These are phyloP conservation scores for Lasioglossum zephyrum DNA, from an alignment of 2,888 invertebrate genomes.

Conservation along the genomic window DNA sequence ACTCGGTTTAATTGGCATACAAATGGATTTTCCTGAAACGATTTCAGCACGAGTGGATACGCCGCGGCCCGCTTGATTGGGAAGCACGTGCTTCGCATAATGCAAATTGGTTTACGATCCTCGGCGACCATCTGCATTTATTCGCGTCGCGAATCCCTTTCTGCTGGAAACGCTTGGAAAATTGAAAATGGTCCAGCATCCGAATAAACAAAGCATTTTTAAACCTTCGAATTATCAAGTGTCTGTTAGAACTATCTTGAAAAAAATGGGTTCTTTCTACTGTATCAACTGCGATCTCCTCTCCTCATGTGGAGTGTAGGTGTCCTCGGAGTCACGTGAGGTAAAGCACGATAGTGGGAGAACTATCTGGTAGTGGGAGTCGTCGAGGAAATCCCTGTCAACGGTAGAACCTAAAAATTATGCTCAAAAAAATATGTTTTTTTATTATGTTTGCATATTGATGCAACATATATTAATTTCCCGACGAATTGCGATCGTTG, in stretches of 20 bases:
- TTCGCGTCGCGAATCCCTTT: slow-evolving; percentile 16
- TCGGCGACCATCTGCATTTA: slow-evolving; percentile 39
- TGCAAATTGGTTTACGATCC: slow-evolving; percentile 54
- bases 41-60: slow-evolving; percentile 55
- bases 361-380: no score
- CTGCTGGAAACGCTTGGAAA: background rate
- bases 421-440: background rate
- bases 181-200: no score
- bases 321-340: no score
- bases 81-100: slow-evolving; percentile 65
- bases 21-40: slow-evolving; percentile 65
- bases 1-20: slow-evolving; percentile 65
- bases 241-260: no score
- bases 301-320: no score
- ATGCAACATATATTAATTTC: background rate
- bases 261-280: no score
- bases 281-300: no score
- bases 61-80: slow-evolving; percentile 50
- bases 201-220: background rate
- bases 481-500: background rate
- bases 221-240: no score
- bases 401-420: no score
- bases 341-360: no score
- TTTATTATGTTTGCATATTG: background rate
- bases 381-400: no score